Conservation (phyloP, 2,797 vertebrate genomes). For the Rhinella marina region DNA sequence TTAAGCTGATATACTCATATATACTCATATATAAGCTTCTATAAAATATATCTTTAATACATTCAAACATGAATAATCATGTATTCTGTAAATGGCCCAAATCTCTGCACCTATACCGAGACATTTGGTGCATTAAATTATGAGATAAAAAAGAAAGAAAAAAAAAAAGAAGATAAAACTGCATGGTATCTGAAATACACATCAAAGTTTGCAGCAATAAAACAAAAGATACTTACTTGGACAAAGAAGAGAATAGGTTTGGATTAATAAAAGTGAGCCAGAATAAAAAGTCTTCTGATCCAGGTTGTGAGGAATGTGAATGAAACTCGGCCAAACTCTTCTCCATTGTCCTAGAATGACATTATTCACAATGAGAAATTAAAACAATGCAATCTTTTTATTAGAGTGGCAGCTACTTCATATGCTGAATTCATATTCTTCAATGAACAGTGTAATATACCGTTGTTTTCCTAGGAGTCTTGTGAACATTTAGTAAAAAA, state of each 20-base stretch:
- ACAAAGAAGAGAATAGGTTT: constrained; percentile 73
- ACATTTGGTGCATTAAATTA: background rate
- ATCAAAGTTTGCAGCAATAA: constrained; percentile 8
- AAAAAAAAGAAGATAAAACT: background rate
- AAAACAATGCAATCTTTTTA: constrained; percentile 10
- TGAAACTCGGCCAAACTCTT: constrained; percentile 65
- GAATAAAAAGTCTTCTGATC: constrained; percentile 68
- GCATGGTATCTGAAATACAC: background rate
- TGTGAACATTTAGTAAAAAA: background rate
- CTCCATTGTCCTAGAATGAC: constrained; percentile 77
- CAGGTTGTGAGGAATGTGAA: constrained; percentile 64
- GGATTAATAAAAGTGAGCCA: constrained; percentile 83
- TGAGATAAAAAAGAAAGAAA: constrained; percentile 5
- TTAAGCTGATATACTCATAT: no score
- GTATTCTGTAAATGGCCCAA: background rate
- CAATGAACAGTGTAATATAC: background rate
- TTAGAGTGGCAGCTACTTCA: background rate
- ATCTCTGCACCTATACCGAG: background rate
- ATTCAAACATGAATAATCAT: constrained; percentile 9
- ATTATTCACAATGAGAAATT: constrained; percentile 18
- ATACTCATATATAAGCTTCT: no score
- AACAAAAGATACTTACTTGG: constrained; percentile 71
- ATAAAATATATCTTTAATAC: background rate
- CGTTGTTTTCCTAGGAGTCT: background rate
- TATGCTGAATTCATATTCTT: background rate